These are phyloP conservation scores for Neuroterus valhalla DNA, from an alignment of 1,140 invertebrate species.

Conservation along the genomic window DNA sequence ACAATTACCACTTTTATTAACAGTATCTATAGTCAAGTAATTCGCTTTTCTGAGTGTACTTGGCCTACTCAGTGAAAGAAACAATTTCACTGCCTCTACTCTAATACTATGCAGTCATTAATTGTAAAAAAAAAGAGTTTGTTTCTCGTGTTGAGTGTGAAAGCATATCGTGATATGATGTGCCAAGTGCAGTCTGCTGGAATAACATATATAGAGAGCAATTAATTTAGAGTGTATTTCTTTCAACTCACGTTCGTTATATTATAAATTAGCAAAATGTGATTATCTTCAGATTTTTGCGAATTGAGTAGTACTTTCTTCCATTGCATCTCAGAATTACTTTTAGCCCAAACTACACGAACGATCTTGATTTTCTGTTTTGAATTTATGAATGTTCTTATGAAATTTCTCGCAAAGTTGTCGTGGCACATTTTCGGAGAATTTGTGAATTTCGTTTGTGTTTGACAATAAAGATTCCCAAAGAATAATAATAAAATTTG, in stretches of 20 bases:
- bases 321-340: no score
- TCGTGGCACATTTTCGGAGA: no score
- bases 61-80: constrained; percentile 51
- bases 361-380: no score
- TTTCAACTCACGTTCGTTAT: not conserved
- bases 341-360: no score
- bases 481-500: no score
- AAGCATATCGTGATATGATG: constrained; percentile 59
- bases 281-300: no score
- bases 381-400: no score
- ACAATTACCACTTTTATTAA: constrained; percentile 37
- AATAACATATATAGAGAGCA: constrained; percentile 24
- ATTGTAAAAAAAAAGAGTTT: constrained; percentile 49
- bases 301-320: no score
- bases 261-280: no score
- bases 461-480: no score
- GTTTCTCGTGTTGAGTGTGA: constrained; percentile 49
- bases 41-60: constrained; percentile 53
- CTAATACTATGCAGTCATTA: constrained; percentile 47
- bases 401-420: no score
- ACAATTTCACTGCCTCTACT: constrained; percentile 50
- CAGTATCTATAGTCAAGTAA: not conserved
- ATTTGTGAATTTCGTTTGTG: no score
- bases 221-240: constrained; percentile 49
- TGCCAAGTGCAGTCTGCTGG: not conserved